These are phyloP conservation scores for Nycticebus coucang DNA, from an alignment of 2,113 vertebrate genomes.

Conservation along the genomic window DNA sequence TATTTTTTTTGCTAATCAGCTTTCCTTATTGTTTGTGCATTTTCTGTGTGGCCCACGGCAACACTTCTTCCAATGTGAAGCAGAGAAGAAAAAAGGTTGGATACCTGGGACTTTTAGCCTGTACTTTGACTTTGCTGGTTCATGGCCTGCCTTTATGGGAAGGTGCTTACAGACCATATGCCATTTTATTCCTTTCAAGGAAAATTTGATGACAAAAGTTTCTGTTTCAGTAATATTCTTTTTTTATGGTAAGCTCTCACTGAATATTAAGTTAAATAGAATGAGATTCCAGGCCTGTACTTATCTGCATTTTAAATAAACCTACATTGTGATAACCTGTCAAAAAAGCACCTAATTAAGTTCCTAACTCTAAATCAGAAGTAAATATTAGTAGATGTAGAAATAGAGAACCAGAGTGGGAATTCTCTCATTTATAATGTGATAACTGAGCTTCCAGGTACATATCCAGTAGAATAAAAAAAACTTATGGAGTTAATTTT, in stretches of 20 bases:
- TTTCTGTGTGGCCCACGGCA: too few species aligned
- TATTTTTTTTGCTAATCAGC: too few species aligned
- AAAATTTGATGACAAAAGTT: neutral
- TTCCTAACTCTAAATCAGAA: slow-evolving; percentile 10
- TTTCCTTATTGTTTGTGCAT: too few species aligned
- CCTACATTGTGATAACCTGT: neutral
- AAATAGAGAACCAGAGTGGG: neutral
- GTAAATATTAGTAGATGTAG: neutral
- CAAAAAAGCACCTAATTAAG: slow-evolving; percentile 17
- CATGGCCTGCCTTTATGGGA: neutral
- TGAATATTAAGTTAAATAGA: slow-evolving; percentile 38
- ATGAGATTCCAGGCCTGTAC: slow-evolving; percentile 10
- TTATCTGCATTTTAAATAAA: slow-evolving; percentile 57
- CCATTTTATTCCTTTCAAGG: neutral
- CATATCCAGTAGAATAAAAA: neutral
- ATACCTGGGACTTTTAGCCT: neutral
- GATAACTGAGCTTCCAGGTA: neutral
- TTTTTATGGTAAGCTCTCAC: neutral
- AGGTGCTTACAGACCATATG: neutral
- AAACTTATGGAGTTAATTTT: neutral
- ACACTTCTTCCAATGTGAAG: too few species aligned
- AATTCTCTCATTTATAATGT: neutral
- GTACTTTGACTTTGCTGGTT: neutral
- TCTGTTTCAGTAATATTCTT: neutral
- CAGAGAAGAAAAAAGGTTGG: too few species aligned